Conservation (phyloP, 2,113 vertebrate species). For the Monarcha castaneiventris region DNA sequence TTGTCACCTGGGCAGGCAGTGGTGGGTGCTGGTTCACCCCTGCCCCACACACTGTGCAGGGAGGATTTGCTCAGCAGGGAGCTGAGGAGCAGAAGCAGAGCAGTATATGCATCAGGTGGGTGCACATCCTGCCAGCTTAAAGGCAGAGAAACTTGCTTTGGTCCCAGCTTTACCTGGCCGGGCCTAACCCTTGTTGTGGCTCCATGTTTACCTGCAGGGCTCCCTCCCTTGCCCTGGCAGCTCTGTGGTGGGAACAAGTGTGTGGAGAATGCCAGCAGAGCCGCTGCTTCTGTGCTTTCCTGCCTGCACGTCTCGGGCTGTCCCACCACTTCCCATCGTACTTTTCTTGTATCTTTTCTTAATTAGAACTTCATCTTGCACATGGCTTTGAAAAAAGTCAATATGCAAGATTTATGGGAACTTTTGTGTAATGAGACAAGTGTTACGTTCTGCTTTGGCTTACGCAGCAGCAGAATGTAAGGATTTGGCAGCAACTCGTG, state of each 20-base stretch:
- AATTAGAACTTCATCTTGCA: neutral
- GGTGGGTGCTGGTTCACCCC: neutral
- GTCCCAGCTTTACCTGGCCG: neutral
- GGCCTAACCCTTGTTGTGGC: neutral
- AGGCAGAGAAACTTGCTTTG: neutral
- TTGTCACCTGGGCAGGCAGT: neutral
- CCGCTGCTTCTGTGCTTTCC: neutral
- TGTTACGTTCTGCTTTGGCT: neutral
- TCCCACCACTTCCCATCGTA: rapidly evolving
- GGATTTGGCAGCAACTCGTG: neutral
- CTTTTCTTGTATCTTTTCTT: neutral
- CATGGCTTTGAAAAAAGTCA: neutral
- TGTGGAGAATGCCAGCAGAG: neutral
- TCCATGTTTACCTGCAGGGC: neutral
- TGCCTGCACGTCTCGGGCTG: neutral
- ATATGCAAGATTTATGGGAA: neutral
- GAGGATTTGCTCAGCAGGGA: neutral
- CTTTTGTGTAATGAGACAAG: neutral
- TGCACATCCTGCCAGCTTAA: neutral
- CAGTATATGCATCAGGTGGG: neutral
- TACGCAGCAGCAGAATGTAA: neutral
- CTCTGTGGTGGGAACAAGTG: neutral
- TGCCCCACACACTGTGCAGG: neutral
- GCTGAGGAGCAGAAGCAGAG: neutral
- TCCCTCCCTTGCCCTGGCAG: neutral